Evolutionary conservation across 2,113 vertebrate genomes (phyloP).

Genomic region (Aptenodytes patagonicus): DNA sequence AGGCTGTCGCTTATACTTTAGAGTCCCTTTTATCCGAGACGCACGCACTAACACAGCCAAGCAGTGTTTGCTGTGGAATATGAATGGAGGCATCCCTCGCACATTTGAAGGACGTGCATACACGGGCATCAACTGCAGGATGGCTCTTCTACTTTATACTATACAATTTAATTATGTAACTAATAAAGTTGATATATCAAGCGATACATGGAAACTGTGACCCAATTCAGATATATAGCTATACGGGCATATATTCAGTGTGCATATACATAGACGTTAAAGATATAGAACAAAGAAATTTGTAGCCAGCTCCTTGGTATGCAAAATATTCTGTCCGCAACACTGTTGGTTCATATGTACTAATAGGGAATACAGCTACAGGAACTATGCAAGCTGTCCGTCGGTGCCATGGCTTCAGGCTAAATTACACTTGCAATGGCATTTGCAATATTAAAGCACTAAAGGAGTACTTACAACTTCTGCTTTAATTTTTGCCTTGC

Average conservation of each 20-base stretch:
- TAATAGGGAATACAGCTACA: neutral
- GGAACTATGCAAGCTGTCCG: neutral
- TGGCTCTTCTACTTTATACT: neutral
- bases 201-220: neutral
- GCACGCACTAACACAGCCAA: neutral
- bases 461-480: constrained; percentile 5
- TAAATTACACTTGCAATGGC: neutral
- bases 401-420: neutral
- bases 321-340: neutral
- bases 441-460: constrained; percentile 19
- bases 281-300: neutral
- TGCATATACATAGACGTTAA: accelerated
- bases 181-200: neutral
- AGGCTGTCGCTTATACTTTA: neutral
- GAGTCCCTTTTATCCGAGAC: neutral
- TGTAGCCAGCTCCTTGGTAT: neutral
- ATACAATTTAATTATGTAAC: accelerated
- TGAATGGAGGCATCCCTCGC: neutral
- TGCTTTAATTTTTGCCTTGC: constrained; percentile 58
- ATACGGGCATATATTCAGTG: too few species aligned
- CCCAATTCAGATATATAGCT: neutral
- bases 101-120: neutral
- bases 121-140: neutral
- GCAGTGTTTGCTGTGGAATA: neutral
- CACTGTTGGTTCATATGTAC: neutral